Evolutionary conservation across 2,113 vertebrate species (phyloP).

Genomic region (Pampusana beccarii): DNA sequence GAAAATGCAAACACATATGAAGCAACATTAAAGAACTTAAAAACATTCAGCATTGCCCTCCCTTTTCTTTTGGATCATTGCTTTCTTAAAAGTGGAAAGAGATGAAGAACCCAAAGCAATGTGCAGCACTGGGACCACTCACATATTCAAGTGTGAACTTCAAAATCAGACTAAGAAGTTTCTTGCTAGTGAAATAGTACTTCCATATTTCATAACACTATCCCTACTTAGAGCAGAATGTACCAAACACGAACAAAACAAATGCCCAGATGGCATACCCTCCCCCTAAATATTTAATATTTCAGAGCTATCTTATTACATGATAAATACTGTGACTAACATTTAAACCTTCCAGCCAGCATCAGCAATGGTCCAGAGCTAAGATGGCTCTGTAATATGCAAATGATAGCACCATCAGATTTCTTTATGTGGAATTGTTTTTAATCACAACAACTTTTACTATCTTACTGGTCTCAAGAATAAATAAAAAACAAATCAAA

Average conservation of each 20-base stretch:
- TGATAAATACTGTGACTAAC: not conserved
- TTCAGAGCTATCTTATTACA: not conserved
- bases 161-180: not conserved
- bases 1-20: not conserved
- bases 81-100: not conserved
- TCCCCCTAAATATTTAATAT: not conserved
- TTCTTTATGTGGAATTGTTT: not conserved
- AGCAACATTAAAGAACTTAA: not conserved
- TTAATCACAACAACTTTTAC: not conserved
- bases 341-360: not conserved
- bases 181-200: not conserved
- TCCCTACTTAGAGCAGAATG: not conserved
- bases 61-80: not conserved
- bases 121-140: not conserved
- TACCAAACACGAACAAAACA: not conserved
- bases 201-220: not conserved
- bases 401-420: not conserved
- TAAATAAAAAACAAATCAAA: not conserved
- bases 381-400: not conserved
- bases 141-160: not conserved
- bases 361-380: not conserved
- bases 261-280: not conserved
- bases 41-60: not conserved
- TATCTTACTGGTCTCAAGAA: not conserved
- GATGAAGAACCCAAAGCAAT: not conserved